phyloP scores from a whole-genome alignment of 2,113 vertebrate genomes.

The Epinephelus lanceolatus region DNA sequence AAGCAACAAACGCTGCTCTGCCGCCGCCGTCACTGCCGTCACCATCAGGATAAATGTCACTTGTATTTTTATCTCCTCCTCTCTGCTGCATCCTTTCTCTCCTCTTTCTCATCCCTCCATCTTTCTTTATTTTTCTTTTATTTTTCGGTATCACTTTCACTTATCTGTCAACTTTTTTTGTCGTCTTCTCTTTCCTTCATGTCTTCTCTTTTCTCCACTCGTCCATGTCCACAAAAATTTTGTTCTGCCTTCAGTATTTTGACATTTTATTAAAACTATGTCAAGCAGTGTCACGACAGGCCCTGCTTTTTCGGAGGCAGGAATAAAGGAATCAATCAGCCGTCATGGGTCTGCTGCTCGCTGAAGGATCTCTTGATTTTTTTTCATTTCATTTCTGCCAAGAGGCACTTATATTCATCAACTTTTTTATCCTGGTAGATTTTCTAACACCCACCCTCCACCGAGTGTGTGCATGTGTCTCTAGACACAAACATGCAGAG shows the following conservation, averaged over 20 bases:
- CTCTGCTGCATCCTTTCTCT: constrained; percentile 16
- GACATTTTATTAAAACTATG: constrained; percentile 4
- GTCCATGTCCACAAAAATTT: neutral
- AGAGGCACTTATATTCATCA: constrained; percentile 49
- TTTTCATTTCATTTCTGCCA: constrained; percentile 35
- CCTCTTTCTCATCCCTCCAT: neutral
- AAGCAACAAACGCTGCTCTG: constrained; percentile 35
- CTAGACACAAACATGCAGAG: constrained; percentile 18
- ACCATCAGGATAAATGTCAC: constrained; percentile 68
- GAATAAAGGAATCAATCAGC: constrained; percentile 23
- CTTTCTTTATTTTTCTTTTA: neutral
- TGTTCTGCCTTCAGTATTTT: constrained; percentile 11
- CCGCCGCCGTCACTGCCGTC: constrained; percentile 25
- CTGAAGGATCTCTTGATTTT: constrained; percentile 39
- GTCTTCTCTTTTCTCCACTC: neutral
- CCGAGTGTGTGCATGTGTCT: constrained; percentile 21
- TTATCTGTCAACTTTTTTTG: neutral
- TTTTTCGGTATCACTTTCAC: too few relatives aligned
- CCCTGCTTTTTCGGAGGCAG: neutral
- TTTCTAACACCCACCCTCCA: constrained; percentile 48
- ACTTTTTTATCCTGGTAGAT: constrained; percentile 48
- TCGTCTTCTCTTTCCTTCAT: neutral
- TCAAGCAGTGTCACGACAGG: neutral
- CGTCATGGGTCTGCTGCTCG: neutral
- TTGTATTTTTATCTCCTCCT: constrained; percentile 63